Evolutionary conservation across 2,888 invertebrate species (phyloP).

Genomic region (Lissocephala sabroskyi): DNA sequence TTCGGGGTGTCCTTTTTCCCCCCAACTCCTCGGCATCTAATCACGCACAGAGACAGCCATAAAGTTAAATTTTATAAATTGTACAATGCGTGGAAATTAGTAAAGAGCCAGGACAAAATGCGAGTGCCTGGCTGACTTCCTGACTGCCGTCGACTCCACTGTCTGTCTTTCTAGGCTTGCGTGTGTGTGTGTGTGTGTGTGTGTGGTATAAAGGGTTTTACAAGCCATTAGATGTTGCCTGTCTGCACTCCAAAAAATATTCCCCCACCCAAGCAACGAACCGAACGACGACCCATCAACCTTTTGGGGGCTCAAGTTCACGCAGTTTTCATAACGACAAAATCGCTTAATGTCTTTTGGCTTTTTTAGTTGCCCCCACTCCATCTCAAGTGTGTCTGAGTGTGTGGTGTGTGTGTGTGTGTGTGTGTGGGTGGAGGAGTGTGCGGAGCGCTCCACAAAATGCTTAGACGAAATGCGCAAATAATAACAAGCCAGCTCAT

Average conservation of each 20-base stretch:
- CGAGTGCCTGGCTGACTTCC: too few relatives aligned
- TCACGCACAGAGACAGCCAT: too few relatives aligned
- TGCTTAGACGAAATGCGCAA: slow-evolving; percentile 57
- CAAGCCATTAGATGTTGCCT: slow-evolving; percentile 56
- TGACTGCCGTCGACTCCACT: too few relatives aligned
- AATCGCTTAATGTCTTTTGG: slow-evolving; percentile 52
- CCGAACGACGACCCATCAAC: not conserved
- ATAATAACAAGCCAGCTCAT: slow-evolving; percentile 58
- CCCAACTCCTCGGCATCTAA: too few relatives aligned
- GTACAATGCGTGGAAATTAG: slow-evolving; percentile 56
- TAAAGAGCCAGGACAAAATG: slow-evolving; percentile 39
- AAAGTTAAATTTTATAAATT: slow-evolving; percentile 55
- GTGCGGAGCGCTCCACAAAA: too few relatives aligned
- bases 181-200: slow-evolving; percentile 7
- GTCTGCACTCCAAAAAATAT: slow-evolving; percentile 8
- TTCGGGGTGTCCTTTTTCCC: too few relatives aligned
- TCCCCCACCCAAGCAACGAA: not conserved
- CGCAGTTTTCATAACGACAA: slow-evolving; percentile 39
- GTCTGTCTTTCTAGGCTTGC: too few relatives aligned
- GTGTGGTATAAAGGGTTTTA: slow-evolving; percentile 38
- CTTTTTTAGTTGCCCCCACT: slow-evolving; percentile 16
- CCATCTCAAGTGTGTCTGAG: slow-evolving; percentile 15
- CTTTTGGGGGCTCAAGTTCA: slow-evolving; percentile 2
- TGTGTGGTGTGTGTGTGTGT: not conserved
- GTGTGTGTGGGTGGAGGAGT: slow-evolving; percentile 1